A percentile compares a stretch with the other conserved stretches of the same genome.
These are phyloP conservation scores for Piprites chloris DNA, from an alignment of 2,113 vertebrate species.

Conservation along the genomic window DNA sequence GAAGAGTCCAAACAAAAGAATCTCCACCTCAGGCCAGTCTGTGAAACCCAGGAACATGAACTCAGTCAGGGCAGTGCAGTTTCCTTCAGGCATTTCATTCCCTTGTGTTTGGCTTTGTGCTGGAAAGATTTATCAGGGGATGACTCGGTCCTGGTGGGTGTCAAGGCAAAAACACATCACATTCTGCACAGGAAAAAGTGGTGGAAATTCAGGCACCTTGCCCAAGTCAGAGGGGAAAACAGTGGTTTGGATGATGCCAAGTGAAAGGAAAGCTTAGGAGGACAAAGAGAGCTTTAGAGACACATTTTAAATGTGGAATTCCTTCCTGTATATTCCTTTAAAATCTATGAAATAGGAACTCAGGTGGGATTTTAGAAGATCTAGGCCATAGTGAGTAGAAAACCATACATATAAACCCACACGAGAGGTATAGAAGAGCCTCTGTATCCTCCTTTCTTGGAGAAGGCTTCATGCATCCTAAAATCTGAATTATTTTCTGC, in stretches of 20 bases:
- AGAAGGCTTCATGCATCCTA: background rate
- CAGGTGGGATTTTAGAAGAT: background rate
- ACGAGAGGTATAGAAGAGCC: background rate
- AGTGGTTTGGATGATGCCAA: background rate
- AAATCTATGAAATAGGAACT: background rate
- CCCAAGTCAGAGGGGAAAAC: background rate
- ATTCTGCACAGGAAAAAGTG: no score
- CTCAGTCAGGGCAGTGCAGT: background rate
- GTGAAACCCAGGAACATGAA: conserved; percentile 59
- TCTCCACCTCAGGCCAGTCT: background rate
- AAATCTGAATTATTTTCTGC: background rate
- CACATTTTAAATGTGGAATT: background rate
- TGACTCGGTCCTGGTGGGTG: background rate
- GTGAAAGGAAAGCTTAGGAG: background rate
- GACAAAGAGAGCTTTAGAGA: background rate
- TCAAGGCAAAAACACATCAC: background rate
- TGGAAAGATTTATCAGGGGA: background rate
- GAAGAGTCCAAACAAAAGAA: conserved; percentile 32
- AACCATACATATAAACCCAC: background rate
- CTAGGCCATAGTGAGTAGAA: background rate
- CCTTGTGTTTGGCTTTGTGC: background rate
- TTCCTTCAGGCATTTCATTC: background rate
- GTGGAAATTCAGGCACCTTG: background rate
- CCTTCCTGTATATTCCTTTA: background rate
- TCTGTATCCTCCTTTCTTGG: background rate